Conservation (phyloP, 1,140 invertebrate genomes). For the Lordiphosa collinella region DNA sequence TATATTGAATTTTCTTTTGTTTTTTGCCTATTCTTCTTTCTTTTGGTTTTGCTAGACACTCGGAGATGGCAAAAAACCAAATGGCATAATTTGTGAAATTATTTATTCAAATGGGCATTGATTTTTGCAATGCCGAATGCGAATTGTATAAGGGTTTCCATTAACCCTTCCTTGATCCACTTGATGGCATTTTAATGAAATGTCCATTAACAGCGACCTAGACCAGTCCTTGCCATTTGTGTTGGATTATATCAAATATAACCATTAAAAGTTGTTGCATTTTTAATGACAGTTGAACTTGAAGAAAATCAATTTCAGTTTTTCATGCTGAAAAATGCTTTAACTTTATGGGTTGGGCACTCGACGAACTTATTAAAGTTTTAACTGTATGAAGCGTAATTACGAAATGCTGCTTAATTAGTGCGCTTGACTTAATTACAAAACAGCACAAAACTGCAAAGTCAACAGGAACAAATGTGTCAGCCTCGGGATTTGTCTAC, state of each 20-base stretch:
- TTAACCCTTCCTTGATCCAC: slow-evolving; percentile 9
- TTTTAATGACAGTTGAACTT: too few relatives aligned
- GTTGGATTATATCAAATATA: too few relatives aligned
- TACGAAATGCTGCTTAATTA: slow-evolving; percentile 9
- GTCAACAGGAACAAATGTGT: slow-evolving; percentile 3
- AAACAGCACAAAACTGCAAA: slow-evolving; percentile 2
- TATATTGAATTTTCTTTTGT: slow-evolving; percentile 52
- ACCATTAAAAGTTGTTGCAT: too few relatives aligned
- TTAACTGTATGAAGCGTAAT: neutral
- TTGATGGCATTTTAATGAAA: too few relatives aligned
- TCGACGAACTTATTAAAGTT: too few relatives aligned
- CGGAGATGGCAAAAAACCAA: slow-evolving; percentile 15
- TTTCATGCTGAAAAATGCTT: too few relatives aligned
- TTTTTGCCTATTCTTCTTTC: slow-evolving; percentile 5
- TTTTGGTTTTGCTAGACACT: slow-evolving; percentile 8
- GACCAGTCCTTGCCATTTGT: too few relatives aligned
- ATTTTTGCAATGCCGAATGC: neutral
- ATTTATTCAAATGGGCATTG: slow-evolving; percentile 50
- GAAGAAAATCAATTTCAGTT: too few relatives aligned
- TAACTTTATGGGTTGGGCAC: too few relatives aligned
- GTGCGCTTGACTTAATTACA: slow-evolving; percentile 7
- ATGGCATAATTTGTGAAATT: slow-evolving; percentile 56
- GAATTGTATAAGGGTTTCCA: slow-evolving; percentile 37
- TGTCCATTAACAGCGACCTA: too few relatives aligned
- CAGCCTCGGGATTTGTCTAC: neutral